A percentile compares a stretch with the other conserved stretches of the same genome.
phyloP scores from a whole-genome alignment of 2,113 vertebrate genomes.

The Sporophila hypoxantha region DNA sequence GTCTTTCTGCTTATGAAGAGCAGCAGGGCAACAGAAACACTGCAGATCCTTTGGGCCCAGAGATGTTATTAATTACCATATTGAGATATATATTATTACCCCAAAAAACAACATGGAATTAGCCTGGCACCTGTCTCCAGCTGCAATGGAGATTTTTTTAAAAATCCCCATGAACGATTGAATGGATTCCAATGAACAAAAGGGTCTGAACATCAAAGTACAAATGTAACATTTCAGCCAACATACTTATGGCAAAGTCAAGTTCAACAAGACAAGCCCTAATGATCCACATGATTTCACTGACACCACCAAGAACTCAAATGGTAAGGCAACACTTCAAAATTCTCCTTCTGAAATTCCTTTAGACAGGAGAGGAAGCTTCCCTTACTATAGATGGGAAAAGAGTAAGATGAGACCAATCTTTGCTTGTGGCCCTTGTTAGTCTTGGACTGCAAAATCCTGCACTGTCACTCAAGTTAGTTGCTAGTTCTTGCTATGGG shows the following conservation, averaged over 20 bases:
- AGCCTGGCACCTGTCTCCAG: background rate
- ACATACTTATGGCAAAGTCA: background rate
- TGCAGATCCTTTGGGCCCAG: background rate
- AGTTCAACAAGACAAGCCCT: background rate
- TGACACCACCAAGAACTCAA: background rate
- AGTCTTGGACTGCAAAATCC: background rate
- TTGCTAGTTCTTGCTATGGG: background rate
- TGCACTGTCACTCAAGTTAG: background rate
- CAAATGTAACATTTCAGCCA: background rate
- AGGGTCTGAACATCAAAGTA: background rate
- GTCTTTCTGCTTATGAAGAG: background rate
- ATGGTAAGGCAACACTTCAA: background rate
- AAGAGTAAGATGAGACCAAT: background rate
- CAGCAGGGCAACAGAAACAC: background rate
- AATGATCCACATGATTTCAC: background rate
- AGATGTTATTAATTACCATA: background rate
- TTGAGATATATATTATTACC: background rate
- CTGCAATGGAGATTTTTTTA: background rate
- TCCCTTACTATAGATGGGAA: background rate
- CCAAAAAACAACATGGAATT: background rate
- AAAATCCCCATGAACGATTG: background rate
- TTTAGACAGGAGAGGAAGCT: background rate
- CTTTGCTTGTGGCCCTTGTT: background rate
- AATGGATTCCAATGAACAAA: background rate
- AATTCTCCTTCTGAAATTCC: background rate